A percentile compares a stretch with the other conserved stretches of the same genome.
Conservation (phyloP, 2,888 invertebrate genomes). For the Drosophila imparisetae region DNA sequence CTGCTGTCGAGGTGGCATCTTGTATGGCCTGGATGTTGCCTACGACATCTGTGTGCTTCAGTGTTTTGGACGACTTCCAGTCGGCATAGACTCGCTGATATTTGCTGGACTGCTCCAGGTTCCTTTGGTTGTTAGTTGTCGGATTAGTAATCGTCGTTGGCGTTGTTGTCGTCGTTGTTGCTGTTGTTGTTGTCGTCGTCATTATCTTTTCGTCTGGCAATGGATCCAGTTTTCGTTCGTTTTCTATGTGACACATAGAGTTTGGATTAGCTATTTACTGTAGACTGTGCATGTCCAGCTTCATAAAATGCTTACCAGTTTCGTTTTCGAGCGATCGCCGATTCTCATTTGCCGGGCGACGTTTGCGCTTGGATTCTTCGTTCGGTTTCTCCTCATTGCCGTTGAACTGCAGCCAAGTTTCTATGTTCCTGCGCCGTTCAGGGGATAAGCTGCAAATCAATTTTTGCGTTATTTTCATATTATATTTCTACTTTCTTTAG, state of each 20-base stretch:
- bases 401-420: conserved; percentile 95
- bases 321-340: conserved; percentile 93
- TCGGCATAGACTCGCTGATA: conserved; percentile 90
- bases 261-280: background rate
- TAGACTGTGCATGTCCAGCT: background rate
- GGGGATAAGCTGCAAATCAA: conserved; percentile 85
- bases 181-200: conserved; percentile 68
- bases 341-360: conserved; percentile 88
- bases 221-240: conserved; percentile 91
- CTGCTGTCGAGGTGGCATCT: conserved; percentile 86
- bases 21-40: conserved; percentile 94
- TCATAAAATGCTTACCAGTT: conserved; percentile 87
- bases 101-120: conserved; percentile 31
- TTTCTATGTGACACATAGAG: conserved; percentile 86
- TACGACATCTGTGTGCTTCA: conserved; percentile 93
- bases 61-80: conserved; percentile 91
- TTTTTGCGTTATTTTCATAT: background rate
- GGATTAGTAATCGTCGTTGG: conserved; percentile 61
- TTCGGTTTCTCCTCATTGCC: conserved; percentile 91
- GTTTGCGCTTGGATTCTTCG: conserved; percentile 88
- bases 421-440: conserved; percentile 95
- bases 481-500: background rate
- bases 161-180: conserved; percentile 52
- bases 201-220: conserved; percentile 89
- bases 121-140: conserved; percentile 54